phyloP scores from a whole-genome alignment of 2,113 vertebrate genomes.

The Colaptes auratus region DNA sequence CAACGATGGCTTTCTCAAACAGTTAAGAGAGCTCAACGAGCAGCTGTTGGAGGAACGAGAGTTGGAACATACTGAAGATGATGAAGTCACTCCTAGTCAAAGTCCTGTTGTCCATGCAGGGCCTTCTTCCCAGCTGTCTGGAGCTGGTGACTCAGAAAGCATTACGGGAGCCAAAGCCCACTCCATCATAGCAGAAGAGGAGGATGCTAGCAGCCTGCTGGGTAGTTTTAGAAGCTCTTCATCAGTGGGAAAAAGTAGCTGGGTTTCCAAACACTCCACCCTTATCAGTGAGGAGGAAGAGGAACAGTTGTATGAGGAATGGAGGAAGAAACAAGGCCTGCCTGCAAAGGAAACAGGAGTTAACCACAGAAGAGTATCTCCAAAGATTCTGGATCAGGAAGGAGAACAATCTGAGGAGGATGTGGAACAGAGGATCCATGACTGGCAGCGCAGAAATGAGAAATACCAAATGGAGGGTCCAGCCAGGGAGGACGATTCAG shows the following conservation, averaged over 20 bases:
- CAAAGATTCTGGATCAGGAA: not conserved
- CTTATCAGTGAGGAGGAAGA: conserved; percentile 74
- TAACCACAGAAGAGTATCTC: not conserved
- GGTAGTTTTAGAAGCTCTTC: conserved; percentile 81
- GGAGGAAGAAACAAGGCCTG: conserved; percentile 53
- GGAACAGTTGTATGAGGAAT: conserved; percentile 54
- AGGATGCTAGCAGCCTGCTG: conserved; percentile 84
- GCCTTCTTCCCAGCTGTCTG: conserved; percentile 56
- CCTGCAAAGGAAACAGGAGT: conserved; percentile 32
- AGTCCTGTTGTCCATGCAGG: conserved; percentile 77
- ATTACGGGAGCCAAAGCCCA: conserved; percentile 73
- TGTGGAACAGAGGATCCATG: conserved; percentile 78
- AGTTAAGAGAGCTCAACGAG: conserved; percentile 92
- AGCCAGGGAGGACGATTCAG: conserved; percentile 68
- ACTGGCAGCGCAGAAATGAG: conserved; percentile 92
- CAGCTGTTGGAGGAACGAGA: conserved; percentile 88
- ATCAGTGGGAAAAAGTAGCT: conserved; percentile 66
- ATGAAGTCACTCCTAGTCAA: conserved; percentile 79
- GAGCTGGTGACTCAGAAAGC: conserved; percentile 57
- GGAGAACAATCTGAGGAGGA: conserved; percentile 72
- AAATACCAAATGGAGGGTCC: conserved; percentile 81
- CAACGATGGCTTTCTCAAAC: conserved; percentile 94
- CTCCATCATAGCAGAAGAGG: conserved; percentile 84
- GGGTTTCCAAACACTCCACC: conserved; percentile 74
- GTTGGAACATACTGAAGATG: conserved; percentile 53